Conservation (phyloP, 2,888 invertebrate species). For the Halocaridina rubra region DNA sequence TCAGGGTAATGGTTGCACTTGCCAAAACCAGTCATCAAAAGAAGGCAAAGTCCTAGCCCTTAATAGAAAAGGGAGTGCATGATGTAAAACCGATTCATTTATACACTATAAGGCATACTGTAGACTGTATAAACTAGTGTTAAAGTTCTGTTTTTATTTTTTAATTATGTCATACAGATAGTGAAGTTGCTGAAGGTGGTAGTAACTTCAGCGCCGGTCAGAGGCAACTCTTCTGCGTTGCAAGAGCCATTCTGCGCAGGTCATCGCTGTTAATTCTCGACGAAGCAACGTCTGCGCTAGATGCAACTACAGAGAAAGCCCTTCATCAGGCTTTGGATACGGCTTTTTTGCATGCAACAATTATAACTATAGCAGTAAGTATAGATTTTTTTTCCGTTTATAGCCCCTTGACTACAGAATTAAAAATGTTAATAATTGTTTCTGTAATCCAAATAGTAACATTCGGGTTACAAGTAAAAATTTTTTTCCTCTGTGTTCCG, state of each 20-base stretch:
- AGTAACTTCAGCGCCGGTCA: slow-evolving; percentile 43
- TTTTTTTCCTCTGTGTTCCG: neutral
- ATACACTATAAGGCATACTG: too few species aligned
- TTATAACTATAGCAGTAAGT: slow-evolving; percentile 53
- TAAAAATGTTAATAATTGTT: neutral
- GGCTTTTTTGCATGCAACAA: slow-evolving; percentile 27
- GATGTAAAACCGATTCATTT: too few species aligned
- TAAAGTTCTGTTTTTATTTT: too few species aligned
- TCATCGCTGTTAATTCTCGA: slow-evolving; percentile 44
- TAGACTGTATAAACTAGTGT: too few species aligned
- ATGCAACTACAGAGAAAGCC: slow-evolving; percentile 34
- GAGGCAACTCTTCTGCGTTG: slow-evolving; percentile 49
- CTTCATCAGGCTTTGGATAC: slow-evolving; percentile 29
- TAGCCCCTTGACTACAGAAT: neutral
- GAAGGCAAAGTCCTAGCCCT: too few species aligned
- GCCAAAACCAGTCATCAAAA: too few species aligned
- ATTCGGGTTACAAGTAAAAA: neutral
- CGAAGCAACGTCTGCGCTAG: slow-evolving; percentile 53
- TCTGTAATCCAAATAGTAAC: neutral
- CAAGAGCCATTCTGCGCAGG: slow-evolving; percentile 31
- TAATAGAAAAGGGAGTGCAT: too few species aligned
- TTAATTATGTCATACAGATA: slow-evolving; percentile 44
- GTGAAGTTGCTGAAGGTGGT: slow-evolving; percentile 35
- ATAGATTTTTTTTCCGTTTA: neutral
- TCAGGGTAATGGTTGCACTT: too few species aligned